A percentile compares a stretch with the other conserved stretches of the same genome.
These are phyloP conservation scores for Stichodactyla mertensii DNA, from an alignment of 64 coral and sea anemone species.

Conservation along the genomic window DNA sequence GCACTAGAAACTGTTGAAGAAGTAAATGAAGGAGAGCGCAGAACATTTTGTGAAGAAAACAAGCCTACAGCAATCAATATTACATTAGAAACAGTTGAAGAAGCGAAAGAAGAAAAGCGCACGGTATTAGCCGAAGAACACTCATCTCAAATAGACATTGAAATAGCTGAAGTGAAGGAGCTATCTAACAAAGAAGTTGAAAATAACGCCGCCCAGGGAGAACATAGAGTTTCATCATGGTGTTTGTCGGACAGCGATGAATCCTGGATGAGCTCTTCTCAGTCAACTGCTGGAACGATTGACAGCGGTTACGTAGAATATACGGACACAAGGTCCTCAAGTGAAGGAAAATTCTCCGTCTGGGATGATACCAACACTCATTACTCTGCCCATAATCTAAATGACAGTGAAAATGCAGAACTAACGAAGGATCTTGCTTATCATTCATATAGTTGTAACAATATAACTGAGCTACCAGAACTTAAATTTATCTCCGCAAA, in stretches of 20 bases:
- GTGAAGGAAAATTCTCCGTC: neutral
- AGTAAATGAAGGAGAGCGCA: neutral
- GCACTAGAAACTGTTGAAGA: constrained; percentile 16
- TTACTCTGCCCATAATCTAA: neutral
- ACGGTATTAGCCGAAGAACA: neutral
- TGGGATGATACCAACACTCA: neutral
- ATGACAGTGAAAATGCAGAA: neutral
- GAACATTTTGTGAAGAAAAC: neutral
- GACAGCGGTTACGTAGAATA: constrained; percentile 7
- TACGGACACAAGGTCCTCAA: neutral
- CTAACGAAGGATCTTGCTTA: neutral
- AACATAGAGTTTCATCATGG: constrained; percentile 32
- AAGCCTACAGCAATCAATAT: neutral
- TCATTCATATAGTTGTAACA: neutral
- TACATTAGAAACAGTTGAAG: neutral
- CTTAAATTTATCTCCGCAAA: neutral
- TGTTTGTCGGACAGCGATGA: constrained; percentile 20
- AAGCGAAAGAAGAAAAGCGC: neutral
- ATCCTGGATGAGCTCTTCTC: constrained; percentile 2
- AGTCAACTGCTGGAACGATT: neutral
- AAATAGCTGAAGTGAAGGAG: neutral
- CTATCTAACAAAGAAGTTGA: neutral
- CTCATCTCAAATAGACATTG: neutral
- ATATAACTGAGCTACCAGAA: neutral
- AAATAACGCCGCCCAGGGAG: neutral